Conservation (phyloP, 1,140 invertebrate genomes). For the Sarcophaga bullata region DNA sequence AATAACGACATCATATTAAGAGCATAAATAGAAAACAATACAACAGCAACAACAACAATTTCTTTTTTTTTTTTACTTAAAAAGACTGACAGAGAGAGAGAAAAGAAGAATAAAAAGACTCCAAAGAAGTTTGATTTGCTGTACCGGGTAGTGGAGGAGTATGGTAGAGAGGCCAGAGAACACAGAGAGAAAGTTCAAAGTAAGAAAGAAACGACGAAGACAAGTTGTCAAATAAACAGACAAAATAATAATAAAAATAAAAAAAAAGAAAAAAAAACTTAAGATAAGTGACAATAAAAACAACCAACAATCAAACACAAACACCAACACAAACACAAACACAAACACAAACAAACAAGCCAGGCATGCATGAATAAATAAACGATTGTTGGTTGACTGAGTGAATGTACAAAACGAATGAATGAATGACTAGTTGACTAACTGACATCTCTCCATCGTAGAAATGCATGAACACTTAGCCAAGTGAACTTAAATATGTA, state of each 20-base stretch:
- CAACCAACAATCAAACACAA: neutral
- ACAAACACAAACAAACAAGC: neutral
- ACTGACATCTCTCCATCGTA: too few relatives aligned
- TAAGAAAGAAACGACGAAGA: neutral
- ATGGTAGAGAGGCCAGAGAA: too few relatives aligned
- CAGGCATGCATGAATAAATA: neutral
- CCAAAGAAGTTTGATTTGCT: neutral
- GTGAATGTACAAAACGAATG: too few relatives aligned
- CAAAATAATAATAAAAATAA: too few relatives aligned
- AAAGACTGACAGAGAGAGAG: too few relatives aligned
- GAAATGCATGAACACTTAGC: too few relatives aligned
- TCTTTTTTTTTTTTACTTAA: too few relatives aligned
- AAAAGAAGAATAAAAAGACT: neutral
- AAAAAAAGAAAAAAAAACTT: constrained; percentile 13
- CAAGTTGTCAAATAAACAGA: neutral
- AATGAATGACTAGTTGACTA: too few relatives aligned
- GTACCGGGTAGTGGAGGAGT: neutral
- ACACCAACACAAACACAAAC: constrained; percentile 20
- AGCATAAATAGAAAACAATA: too few relatives aligned
- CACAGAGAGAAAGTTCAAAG: neutral
- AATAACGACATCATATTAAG: neutral
- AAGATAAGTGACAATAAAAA: constrained; percentile 31
- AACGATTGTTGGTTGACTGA: neutral
- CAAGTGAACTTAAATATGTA: too few relatives aligned
- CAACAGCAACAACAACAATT: too few relatives aligned